phyloP scores from a whole-genome alignment of 2,797 vertebrate species.

The Garrulus glandarius region DNA sequence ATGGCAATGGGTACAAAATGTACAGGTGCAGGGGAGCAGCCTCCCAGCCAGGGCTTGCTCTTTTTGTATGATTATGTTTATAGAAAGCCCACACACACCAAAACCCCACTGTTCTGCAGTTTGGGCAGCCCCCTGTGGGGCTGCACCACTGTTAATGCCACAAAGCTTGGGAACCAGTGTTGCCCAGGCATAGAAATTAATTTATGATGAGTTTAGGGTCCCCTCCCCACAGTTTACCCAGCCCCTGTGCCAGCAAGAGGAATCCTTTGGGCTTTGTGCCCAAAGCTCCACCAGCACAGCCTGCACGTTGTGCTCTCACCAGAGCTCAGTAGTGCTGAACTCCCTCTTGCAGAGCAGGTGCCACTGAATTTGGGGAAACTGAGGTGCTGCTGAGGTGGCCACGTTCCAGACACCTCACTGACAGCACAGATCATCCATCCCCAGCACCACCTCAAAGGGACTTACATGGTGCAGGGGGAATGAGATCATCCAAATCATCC shows the following conservation, averaged over 20 bases:
- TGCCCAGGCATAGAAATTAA: neutral
- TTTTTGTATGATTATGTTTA: neutral
- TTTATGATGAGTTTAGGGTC: neutral
- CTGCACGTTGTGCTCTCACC: accelerated
- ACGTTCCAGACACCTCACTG: accelerated
- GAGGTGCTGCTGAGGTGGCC: neutral
- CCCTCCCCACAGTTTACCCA: neutral
- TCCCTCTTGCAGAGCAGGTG: neutral
- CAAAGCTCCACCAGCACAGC: neutral
- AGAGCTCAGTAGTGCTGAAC: neutral
- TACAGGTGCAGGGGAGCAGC: neutral
- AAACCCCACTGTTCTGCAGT: accelerated
- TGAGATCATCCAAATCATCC: neutral
- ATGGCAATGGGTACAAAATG: neutral
- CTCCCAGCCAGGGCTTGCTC: neutral
- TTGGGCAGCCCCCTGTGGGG: neutral
- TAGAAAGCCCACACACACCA: neutral
- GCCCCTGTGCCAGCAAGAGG: neutral
- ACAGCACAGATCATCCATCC: neutral
- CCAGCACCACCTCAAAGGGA: neutral
- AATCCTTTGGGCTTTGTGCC: neutral
- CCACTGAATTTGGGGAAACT: neutral
- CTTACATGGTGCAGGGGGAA: neutral
- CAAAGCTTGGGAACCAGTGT: neutral
- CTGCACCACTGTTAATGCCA: neutral